Evolutionary conservation across 2,797 vertebrate genomes (phyloP).

Genomic region (Cynodonichthys magdalenae): DNA sequence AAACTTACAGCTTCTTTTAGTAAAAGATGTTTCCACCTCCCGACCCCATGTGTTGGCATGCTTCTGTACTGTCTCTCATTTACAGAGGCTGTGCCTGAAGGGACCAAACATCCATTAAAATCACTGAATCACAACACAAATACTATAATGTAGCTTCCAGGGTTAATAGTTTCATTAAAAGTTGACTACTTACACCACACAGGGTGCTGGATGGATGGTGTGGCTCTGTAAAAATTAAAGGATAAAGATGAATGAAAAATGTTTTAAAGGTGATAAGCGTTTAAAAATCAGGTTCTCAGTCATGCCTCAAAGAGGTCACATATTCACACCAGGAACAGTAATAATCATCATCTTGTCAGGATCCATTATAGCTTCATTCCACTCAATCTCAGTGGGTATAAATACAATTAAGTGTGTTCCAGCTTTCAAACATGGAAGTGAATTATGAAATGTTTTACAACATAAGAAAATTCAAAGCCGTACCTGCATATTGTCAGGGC

Average conservation of each 20-base stretch:
- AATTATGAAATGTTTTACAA: background rate
- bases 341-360: background rate
- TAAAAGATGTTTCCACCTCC: constrained; percentile 85
- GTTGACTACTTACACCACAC: constrained; percentile 48
- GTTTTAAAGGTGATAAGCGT: too few relatives aligned
- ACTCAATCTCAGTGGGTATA: background rate
- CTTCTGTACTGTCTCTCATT: constrained; percentile 79
- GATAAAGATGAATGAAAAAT: background rate
- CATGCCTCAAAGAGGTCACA: too few relatives aligned
- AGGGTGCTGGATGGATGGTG: constrained; percentile 31
- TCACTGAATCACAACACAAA: too few relatives aligned
- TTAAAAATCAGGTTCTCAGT: too few relatives aligned
- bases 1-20: constrained; percentile 71
- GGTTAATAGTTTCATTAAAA: too few relatives aligned
- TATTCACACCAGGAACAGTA: too few relatives aligned
- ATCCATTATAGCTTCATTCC: background rate
- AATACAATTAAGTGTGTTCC: too few relatives aligned
- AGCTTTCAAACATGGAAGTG: background rate
- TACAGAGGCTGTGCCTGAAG: constrained; percentile 26
- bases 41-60: constrained; percentile 88
- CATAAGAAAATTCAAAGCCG: constrained; percentile 4
- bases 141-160: background rate
- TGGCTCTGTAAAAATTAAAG: constrained; percentile 40
- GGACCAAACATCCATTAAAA: background rate
- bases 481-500: constrained; percentile 54